Evolutionary conservation across 2,888 invertebrate genomes (phyloP).

Genomic region (Anaspis maculata): DNA sequence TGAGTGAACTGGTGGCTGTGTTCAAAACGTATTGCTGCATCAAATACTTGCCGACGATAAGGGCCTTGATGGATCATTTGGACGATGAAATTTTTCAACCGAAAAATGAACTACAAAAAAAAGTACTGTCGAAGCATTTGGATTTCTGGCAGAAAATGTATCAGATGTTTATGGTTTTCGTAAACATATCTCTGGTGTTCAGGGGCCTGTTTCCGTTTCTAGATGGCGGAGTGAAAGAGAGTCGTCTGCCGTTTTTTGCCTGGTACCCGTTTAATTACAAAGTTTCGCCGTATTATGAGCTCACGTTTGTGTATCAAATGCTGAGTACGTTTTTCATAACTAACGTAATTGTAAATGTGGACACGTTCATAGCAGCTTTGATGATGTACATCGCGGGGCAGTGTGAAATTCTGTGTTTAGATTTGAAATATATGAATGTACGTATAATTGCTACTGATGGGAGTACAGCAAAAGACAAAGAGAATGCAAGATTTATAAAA

Average conservation of each 20-base stretch:
- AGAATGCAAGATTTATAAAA: too few species aligned
- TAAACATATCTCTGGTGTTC: neutral
- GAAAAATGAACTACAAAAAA: neutral
- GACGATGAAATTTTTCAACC: slow-evolving; percentile 6
- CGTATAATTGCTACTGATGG: too few species aligned
- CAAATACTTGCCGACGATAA: slow-evolving; percentile 3
- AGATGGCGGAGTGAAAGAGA: slow-evolving; percentile 1
- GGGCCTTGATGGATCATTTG: neutral
- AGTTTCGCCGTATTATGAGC: slow-evolving; percentile 6
- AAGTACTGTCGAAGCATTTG: neutral
- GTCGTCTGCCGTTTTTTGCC: slow-evolving; percentile 4
- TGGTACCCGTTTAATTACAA: slow-evolving; percentile 5
- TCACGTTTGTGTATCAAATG: slow-evolving; percentile 4
- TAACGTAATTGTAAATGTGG: slow-evolving; percentile 1
- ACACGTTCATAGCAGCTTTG: slow-evolving; percentile 1
- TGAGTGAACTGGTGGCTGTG: slow-evolving; percentile 1
- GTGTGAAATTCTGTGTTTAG: slow-evolving; percentile 2
- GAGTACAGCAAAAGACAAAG: too few species aligned
- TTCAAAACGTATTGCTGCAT: slow-evolving; percentile 3
- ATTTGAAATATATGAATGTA: too few species aligned
- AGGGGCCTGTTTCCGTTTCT: slow-evolving; percentile 1
- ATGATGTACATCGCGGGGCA: slow-evolving; percentile 1
- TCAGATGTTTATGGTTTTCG: neutral
- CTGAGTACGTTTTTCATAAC: neutral
- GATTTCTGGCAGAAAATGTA: slow-evolving; percentile 1